A percentile compares a stretch with the other conserved stretches of the same genome.
phyloP scores from a whole-genome alignment of 2,113 vertebrate genomes.

The Odontophorus gujanensis region DNA sequence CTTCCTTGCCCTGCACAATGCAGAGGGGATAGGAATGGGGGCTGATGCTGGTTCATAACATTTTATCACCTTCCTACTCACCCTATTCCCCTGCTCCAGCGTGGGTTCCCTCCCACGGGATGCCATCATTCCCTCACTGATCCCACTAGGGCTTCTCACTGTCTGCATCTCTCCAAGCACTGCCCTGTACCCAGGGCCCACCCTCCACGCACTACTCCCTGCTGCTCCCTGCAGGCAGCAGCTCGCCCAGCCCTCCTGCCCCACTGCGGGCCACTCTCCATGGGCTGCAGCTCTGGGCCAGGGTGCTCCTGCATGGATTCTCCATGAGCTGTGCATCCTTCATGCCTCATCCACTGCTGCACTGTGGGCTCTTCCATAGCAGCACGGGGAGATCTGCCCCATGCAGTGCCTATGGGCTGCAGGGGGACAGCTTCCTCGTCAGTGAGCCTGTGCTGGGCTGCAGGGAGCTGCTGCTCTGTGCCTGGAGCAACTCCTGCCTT shows the following conservation, averaged over 20 bases:
- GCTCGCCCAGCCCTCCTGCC: neutral
- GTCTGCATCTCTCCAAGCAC: neutral
- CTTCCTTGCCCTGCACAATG: neutral
- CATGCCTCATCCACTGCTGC: neutral
- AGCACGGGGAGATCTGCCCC: neutral
- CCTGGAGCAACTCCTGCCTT: neutral
- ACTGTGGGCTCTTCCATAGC: neutral
- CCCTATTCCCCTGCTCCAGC: neutral
- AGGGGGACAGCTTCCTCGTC: neutral
- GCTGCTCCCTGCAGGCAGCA: neutral
- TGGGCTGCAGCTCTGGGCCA: neutral
- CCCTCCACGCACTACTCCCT: neutral
- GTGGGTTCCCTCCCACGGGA: neutral
- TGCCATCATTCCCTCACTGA: neutral
- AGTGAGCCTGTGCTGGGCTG: neutral
- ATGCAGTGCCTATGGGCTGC: neutral
- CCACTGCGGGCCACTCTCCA: neutral
- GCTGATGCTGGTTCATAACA: neutral
- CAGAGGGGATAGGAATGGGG: neutral
- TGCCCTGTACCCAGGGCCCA: neutral
- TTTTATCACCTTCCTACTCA: neutral
- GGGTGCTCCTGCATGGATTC: neutral
- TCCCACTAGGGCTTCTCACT: neutral
- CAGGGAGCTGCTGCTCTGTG: neutral
- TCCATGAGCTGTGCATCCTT: neutral